Conservation (phyloP, 2,888 invertebrate species). For the Nemotelus pantherinus region DNA sequence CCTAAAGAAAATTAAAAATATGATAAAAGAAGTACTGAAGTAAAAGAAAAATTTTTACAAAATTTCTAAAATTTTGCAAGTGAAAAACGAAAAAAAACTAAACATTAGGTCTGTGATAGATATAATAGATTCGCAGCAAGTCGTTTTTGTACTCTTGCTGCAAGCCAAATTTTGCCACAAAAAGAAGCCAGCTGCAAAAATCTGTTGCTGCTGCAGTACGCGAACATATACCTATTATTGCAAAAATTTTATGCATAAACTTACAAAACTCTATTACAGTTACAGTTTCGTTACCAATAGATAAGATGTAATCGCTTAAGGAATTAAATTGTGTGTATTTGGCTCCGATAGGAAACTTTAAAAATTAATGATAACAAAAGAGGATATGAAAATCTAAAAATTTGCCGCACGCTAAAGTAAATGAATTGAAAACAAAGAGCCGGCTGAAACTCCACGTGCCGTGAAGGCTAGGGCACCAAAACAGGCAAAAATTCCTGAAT, state of each 20-base stretch:
- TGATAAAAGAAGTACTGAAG: constrained; percentile 17
- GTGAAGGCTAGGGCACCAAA: too few species aligned
- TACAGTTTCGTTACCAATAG: constrained; percentile 41
- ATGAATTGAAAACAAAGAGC: too few species aligned
- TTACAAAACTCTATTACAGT: constrained; percentile 32
- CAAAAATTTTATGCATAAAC: constrained; percentile 49
- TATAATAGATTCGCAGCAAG: too few species aligned
- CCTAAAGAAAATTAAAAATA: neutral
- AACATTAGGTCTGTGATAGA: neutral
- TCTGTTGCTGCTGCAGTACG: too few species aligned
- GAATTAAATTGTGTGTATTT: constrained; percentile 11
- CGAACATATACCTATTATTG: constrained; percentile 21
- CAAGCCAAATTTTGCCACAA: too few species aligned
- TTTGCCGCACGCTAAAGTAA: constrained; percentile 16
- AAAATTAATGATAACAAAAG: constrained; percentile 9
- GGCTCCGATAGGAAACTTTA: constrained; percentile 27
- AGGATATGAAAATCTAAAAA: constrained; percentile 21
- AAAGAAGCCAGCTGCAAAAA: too few species aligned
- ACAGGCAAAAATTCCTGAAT: too few species aligned
- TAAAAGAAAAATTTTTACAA: constrained; percentile 22
- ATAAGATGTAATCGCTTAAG: constrained; percentile 19
- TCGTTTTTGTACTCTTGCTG: too few species aligned
- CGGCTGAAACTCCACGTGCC: too few species aligned
- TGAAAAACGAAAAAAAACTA: constrained; percentile 29
- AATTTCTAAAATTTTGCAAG: constrained; percentile 18